phyloP scores from a whole-genome alignment of 1,140 invertebrate species.

The Eulimnadia texana region DNA sequence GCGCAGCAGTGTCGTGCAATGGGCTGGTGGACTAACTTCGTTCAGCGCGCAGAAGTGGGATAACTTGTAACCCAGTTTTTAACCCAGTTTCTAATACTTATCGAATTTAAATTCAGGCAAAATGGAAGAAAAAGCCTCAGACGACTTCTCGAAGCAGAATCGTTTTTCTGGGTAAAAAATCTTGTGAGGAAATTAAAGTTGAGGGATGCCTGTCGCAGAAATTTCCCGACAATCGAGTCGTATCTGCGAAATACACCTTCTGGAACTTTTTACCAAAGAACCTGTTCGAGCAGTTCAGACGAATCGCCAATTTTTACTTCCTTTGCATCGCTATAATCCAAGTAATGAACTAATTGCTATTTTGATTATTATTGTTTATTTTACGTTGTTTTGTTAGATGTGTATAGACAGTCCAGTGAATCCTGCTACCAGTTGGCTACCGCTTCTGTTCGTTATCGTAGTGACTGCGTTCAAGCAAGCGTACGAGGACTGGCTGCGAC shows the following conservation, averaged over 20 bases:
- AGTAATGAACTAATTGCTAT: slow-evolving; percentile 29
- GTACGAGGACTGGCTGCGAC: slow-evolving; percentile 66
- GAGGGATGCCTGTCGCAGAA: too few species aligned
- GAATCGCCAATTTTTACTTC: slow-evolving; percentile 77
- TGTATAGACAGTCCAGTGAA: slow-evolving; percentile 54
- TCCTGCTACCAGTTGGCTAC: slow-evolving; percentile 55
- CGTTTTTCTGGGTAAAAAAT: too few species aligned
- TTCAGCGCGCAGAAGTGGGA: too few species aligned
- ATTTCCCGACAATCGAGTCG: slow-evolving; percentile 1
- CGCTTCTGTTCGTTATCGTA: slow-evolving; percentile 57
- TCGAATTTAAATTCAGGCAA: too few species aligned
- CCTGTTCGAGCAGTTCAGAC: slow-evolving; percentile 65
- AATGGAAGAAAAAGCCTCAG: too few species aligned
- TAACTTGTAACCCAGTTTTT: too few species aligned
- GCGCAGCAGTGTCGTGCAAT: too few species aligned
- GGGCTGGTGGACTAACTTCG: too few species aligned
- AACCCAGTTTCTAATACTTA: too few species aligned
- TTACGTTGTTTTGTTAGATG: slow-evolving; percentile 19
- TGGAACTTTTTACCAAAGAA: slow-evolving; percentile 72
- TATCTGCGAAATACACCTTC: slow-evolving; percentile 45
- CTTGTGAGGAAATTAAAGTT: too few species aligned
- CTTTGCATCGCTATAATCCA: slow-evolving; percentile 52
- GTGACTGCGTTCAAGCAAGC: slow-evolving; percentile 69
- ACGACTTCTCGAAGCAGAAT: too few species aligned
- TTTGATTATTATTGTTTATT: not conserved